Evolutionary conservation across 2,797 vertebrate species (phyloP), one percentile per base, ranked within the genome.

Genomic region (Semaprochilodus insignis): DNA sequence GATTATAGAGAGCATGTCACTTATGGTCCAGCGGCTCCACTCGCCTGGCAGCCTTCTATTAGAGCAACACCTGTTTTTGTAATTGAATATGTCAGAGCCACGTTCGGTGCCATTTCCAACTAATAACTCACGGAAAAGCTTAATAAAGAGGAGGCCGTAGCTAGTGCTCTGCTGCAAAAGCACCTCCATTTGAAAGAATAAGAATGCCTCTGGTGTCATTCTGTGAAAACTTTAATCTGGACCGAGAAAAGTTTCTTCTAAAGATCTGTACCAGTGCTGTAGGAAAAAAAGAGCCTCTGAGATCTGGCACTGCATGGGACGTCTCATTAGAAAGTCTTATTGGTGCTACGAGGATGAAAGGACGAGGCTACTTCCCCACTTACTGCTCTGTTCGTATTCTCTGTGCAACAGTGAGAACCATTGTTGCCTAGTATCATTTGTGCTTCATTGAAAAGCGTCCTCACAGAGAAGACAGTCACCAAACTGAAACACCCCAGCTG

Each of bases 41-140:
- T 78, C 74, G 15, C 51, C 69, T 65, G 52, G 69, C 82, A 76
- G 83, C 74, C 13, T 34, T 78, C 81, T 81, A 74, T 85, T 85
- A 85, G 54, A 86, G 57, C 11, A 83, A 70, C 85, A 87, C 79
- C 74, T 85, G 85, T 73, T 87, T 89, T 85, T 74, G 44, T 86
- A 83, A 85, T 87, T 51, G 74, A 86, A 60, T 73, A 74, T 73
- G 79, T 86, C 79, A 79, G 52, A 81, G 69, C 17, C 17, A n/a
- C 66, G 51, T 83, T 78, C 36, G 48, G 40, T 60, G 36, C 44
- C 79, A 80, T 81, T 79, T 71, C 57, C 73, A 51, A 65, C 52
- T 63, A 78, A 86, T 66, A 74, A 75, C 57, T 78, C 34, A 72
- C 23, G 17, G 31, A 72, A 74, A 71, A 57, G 57, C 55, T 79